Percentiles rank a stretch among this genome's conserved stretches.
Evolutionary conservation across 1,140 invertebrate genomes (phyloP).

Genomic region (Uloborus diversus): DNA sequence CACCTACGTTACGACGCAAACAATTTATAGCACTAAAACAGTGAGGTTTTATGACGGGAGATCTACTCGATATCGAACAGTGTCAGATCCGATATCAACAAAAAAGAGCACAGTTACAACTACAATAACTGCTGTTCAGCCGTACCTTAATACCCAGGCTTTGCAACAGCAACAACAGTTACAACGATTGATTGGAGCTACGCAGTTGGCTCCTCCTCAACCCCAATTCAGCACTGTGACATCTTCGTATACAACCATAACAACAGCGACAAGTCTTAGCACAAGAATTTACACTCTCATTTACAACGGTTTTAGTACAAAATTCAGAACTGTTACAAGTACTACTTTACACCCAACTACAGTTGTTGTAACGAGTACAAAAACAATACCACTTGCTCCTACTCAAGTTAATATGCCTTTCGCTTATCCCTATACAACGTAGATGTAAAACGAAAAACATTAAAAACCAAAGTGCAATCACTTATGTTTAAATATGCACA

Average conservation of each 20-base stretch:
- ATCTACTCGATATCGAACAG: slow-evolving; percentile 59
- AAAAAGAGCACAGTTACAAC: slow-evolving; percentile 59
- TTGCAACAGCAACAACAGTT: slow-evolving; percentile 56
- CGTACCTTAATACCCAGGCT: slow-evolving; percentile 57
- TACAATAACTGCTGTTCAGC: slow-evolving; percentile 59
- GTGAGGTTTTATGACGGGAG: slow-evolving; percentile 62
- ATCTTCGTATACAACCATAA: slow-evolving; percentile 59
- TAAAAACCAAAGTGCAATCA: too few relatives aligned
- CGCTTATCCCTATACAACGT: slow-evolving; percentile 10
- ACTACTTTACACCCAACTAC: slow-evolving; percentile 60
- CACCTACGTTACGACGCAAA: slow-evolving; percentile 61
- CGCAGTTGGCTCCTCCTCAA: slow-evolving; percentile 20
- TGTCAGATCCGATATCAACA: slow-evolving; percentile 59
- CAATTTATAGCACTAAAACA: slow-evolving; percentile 61
- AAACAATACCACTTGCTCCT: slow-evolving; percentile 35
- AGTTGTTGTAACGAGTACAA: slow-evolving; percentile 53
- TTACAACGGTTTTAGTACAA: slow-evolving; percentile 61
- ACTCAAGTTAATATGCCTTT: slow-evolving; percentile 36
- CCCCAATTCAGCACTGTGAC: slow-evolving; percentile 49
- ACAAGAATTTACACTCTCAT: slow-evolving; percentile 61
- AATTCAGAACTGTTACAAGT: slow-evolving; percentile 61
- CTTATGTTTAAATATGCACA: too few relatives aligned
- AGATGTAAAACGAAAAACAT: too few relatives aligned
- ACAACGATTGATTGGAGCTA: slow-evolving; percentile 54
- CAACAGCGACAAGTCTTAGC: slow-evolving; percentile 57